Conservation (phyloP, 2,888 invertebrate species). For the Molorchus minor region DNA sequence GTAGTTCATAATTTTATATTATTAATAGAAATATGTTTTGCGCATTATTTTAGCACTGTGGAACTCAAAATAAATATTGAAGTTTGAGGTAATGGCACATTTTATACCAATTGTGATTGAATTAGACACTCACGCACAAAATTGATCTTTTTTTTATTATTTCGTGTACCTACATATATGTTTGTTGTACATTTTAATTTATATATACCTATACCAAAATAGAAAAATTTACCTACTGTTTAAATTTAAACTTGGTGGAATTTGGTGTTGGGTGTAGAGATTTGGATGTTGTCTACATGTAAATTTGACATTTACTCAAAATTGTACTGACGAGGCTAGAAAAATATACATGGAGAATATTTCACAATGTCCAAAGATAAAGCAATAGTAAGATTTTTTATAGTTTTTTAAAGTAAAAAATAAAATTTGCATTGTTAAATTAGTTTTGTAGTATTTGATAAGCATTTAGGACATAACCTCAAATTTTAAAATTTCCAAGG, state of each 20-base stretch:
- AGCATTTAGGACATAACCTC: constrained; percentile 50
- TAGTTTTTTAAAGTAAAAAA: constrained; percentile 13
- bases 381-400: constrained; percentile 49
- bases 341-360: constrained; percentile 46
- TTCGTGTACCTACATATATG: no score
- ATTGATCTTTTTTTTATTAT: no score
- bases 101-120: no score
- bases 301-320: constrained; percentile 45
- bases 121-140: no score
- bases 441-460: background rate
- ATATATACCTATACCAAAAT: no score
- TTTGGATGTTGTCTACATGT: constrained; percentile 6
- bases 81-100: constrained; percentile 1
- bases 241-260: no score
- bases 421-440: constrained; percentile 12
- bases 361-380: constrained; percentile 53
- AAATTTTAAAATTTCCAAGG: constrained; percentile 44
- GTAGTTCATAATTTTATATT: constrained; percentile 18
- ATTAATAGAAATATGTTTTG: constrained; percentile 13
- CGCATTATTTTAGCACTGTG: background rate
- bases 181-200: no score
- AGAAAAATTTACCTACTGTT: no score
- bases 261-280: no score
- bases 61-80: background rate
- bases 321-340: constrained; percentile 48